Conservation (phyloP, 2,797 vertebrate species). For the Hybognathus amarus region DNA sequence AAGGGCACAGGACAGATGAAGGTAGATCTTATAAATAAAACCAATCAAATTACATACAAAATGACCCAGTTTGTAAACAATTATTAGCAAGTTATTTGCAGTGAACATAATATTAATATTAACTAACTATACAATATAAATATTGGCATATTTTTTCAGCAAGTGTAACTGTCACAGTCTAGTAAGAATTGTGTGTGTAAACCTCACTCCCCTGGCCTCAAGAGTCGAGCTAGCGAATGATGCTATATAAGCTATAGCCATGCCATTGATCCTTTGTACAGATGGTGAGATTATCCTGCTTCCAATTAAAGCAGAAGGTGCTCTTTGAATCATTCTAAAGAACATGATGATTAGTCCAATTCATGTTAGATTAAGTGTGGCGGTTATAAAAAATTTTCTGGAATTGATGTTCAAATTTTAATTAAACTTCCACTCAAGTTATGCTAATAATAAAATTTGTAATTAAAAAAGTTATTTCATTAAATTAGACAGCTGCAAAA, state of each 20-base stretch:
- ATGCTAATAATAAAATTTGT: background rate
- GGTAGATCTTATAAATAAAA: background rate
- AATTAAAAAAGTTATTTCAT: background rate
- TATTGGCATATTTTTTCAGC: background rate
- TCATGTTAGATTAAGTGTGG: background rate
- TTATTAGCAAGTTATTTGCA: background rate
- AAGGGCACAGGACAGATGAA: slow-evolving; percentile 12
- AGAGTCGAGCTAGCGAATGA: too few species aligned
- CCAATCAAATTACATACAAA: background rate
- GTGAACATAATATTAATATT: background rate
- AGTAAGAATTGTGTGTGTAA: too few species aligned
- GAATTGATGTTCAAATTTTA: background rate
- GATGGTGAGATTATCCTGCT: background rate
- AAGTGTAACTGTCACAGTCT: background rate
- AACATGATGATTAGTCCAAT: background rate
- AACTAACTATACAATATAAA: too few species aligned
- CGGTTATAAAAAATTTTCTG: background rate
- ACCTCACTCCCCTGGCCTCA: too few species aligned
- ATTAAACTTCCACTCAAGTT: background rate
- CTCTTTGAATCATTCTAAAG: background rate
- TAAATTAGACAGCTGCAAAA: background rate
- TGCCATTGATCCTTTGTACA: background rate
- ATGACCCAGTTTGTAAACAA: slow-evolving; percentile 7
- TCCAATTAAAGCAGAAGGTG: background rate
- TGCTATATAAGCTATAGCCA: too few species aligned